Evolutionary conservation across 2,797 vertebrate species (phyloP).

Genomic region (Amblyopsis hoosieri): DNA sequence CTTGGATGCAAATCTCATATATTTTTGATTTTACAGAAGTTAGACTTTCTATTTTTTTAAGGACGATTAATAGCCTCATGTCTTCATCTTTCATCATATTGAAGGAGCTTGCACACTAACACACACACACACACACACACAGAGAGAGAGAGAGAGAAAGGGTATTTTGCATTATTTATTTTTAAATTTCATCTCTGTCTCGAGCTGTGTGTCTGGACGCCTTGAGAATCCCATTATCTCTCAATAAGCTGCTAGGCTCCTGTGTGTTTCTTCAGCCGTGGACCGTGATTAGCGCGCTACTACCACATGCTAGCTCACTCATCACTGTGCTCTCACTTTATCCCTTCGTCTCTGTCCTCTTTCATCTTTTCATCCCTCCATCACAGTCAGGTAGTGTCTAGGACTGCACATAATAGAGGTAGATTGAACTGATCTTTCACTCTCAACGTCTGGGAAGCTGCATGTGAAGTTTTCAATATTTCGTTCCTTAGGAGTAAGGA

Average conservation of each 20-base stretch:
- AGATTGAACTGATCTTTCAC: conserved; percentile 64
- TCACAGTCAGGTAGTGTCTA: conserved; percentile 57
- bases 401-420: conserved; percentile 45
- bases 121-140: conserved; percentile 1
- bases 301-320: conserved; percentile 64
- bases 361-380: conserved; percentile 33
- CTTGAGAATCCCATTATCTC: conserved; percentile 72
- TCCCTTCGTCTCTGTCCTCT: conserved; percentile 31
- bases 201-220: conserved; percentile 57
- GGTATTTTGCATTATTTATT: conserved; percentile 67
- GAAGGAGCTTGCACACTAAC: conserved; percentile 1
- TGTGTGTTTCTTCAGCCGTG: conserved; percentile 63
- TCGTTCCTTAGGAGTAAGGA: conserved; percentile 32
- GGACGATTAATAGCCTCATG: conserved; percentile 33
- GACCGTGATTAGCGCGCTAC: conserved; percentile 61
- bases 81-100: conserved; percentile 44
- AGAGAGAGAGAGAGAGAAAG: conserved; percentile 16
- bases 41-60: conserved; percentile 19
- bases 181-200: conserved; percentile 59
- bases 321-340: conserved; percentile 41
- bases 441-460: conserved; percentile 44
- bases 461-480: conserved; percentile 54
- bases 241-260: conserved; percentile 66
- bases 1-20: background rate
- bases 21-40: conserved; percentile 17